phyloP scores from a whole-genome alignment of 2,888 invertebrate species.

The Scaptomyza caliginosa region DNA sequence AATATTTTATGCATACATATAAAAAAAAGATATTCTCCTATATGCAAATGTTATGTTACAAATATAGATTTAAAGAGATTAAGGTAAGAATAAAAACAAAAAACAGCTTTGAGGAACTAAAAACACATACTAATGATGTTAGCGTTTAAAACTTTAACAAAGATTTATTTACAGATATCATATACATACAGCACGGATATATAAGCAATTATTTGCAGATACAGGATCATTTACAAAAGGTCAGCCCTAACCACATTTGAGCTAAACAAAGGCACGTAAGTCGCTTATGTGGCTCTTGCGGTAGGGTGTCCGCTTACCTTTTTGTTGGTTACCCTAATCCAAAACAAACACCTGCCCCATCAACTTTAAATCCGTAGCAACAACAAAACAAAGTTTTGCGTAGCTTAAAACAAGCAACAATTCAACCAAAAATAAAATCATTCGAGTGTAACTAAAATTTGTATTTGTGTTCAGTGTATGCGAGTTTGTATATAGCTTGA shows the following conservation, averaged over 20 bases:
- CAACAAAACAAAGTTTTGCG: slow-evolving; percentile 60
- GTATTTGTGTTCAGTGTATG: slow-evolving; percentile 19
- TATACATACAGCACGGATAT: neutral
- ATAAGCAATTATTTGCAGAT: neutral
- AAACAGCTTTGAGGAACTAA: neutral
- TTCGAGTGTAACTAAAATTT: slow-evolving; percentile 62
- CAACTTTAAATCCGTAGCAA: slow-evolving; percentile 68
- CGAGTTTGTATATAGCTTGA: slow-evolving; percentile 19
- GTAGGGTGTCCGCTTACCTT: slow-evolving; percentile 23
- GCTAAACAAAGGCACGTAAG: slow-evolving; percentile 12
- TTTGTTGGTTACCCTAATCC: slow-evolving; percentile 44
- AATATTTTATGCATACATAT: neutral
- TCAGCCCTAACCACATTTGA: slow-evolving; percentile 7
- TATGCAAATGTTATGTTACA: neutral
- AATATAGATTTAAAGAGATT: neutral
- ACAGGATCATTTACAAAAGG: neutral
- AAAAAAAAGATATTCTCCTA: neutral
- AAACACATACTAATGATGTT: neutral
- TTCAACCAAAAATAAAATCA: slow-evolving; percentile 67
- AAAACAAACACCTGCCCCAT: slow-evolving; percentile 70
- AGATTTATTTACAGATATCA: neutral
- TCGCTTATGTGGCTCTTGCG: slow-evolving; percentile 28
- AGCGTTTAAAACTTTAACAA: neutral
- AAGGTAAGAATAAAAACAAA: neutral
- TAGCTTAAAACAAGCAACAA: slow-evolving; percentile 53